A percentile compares a stretch with the other conserved stretches of the same genome.
phyloP scores from a whole-genome alignment of 2,113 vertebrate genomes.

The Anser cygnoides region DNA sequence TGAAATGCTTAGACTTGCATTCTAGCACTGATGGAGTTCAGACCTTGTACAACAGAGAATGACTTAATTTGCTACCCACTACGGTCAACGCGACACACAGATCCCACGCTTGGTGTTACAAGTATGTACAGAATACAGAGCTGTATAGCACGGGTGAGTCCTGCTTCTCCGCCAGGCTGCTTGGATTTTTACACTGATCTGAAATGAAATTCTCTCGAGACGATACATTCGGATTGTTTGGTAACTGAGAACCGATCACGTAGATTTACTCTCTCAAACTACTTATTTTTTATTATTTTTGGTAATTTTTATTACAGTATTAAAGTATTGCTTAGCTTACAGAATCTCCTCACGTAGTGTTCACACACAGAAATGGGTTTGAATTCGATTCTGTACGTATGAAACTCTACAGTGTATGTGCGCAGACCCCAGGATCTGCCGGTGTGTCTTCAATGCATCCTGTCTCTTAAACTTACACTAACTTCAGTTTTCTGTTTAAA shows the following conservation, averaged over 20 bases:
- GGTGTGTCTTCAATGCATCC: conserved; percentile 59
- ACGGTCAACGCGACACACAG: conserved; percentile 67
- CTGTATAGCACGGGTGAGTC: conserved; percentile 37
- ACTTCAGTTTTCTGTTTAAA: conserved; percentile 24
- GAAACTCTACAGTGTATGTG: conserved; percentile 72
- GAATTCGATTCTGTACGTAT: conserved; percentile 63
- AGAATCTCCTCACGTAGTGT: conserved; percentile 76
- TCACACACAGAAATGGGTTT: conserved; percentile 39
- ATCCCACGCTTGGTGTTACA: conserved; percentile 58
- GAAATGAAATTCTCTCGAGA: conserved; percentile 64
- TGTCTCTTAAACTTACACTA: conserved; percentile 28
- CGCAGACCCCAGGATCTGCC: conserved; percentile 53
- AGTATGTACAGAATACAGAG: conserved; percentile 67
- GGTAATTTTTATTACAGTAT: conserved; percentile 78
- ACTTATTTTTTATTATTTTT: conserved; percentile 59
- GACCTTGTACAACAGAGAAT: conserved; percentile 72
- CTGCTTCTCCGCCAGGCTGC: background rate
- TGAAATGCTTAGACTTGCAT: conserved; percentile 79
- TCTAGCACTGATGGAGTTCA: conserved; percentile 80
- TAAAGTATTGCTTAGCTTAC: conserved; percentile 85
- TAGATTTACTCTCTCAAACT: conserved; percentile 47
- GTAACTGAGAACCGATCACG: conserved; percentile 48
- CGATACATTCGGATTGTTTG: conserved; percentile 70
- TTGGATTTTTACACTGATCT: background rate
- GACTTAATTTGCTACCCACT: conserved; percentile 65